Evolutionary conservation across 1,140 invertebrate genomes (phyloP), one percentile per base, ranked within the genome.

Genomic region (Planococcus citri): DNA sequence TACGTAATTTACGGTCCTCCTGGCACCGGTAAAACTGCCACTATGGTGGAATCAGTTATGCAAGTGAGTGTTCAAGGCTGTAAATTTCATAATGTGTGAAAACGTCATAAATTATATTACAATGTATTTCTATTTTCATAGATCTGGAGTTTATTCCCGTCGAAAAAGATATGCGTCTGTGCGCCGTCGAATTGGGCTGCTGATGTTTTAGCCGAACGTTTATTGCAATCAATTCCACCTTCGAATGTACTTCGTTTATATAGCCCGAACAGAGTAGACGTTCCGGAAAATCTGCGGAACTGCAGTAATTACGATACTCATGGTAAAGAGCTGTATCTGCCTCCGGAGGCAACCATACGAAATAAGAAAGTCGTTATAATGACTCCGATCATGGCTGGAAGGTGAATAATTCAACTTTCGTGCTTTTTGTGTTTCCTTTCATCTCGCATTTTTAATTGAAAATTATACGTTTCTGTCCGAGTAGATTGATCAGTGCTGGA

Each of bases 1-100:
- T 97, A 96, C 75, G 81, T 95, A 6, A 87, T 97, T 72, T 97
- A 90, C 80, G 95, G 95, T 1, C 94, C 95, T 57, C 94, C 94
- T 1, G 94, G 94, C 6, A 96, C 93, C n/a, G 94, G 94, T 20
- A 97, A 97, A 82, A 97, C 94, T 0, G 80, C 95, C 0, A 97
- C 94, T 4, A 77, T 97, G 4, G 88, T 94, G 20, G 94, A 97
- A 81, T 82, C 86, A 0, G 85, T 94, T 24, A 76, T 95, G 24
- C 95, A 97, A 79, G 83, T 95, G 10, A 12, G 68, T 68, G 64
- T 68, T 27, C 17, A n/a, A n/a, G n/a, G n/a, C n/a, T n/a, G n/a
- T n/a, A n/a, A n/a, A n/a, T n/a, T n/a, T n/a, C n/a, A n/a, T n/a
- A n/a, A n/a, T n/a, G n/a, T n/a, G n/a, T n/a, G n/a, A n/a, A n/a